These are phyloP conservation scores for Tapirus indicus DNA, from an alignment of 2,797 vertebrate species.

Conservation along the genomic window DNA sequence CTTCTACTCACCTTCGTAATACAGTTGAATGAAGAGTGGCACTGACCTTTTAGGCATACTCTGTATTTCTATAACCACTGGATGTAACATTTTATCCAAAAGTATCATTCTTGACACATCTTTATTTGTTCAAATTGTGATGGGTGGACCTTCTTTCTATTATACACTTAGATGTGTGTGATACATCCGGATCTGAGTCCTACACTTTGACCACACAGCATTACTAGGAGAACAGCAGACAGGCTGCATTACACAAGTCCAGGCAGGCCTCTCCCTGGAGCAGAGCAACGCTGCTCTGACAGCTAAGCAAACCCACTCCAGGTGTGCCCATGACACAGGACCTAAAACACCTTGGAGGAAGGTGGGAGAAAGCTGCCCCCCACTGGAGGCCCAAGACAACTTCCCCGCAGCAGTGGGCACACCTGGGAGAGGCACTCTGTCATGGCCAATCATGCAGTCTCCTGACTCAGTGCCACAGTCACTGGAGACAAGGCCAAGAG, in stretches of 20 bases:
- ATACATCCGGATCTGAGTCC: fast-evolving
- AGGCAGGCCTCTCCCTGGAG: background rate
- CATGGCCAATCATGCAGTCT: fast-evolving
- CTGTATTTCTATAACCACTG: background rate
- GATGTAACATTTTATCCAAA: background rate
- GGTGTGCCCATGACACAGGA: fast-evolving
- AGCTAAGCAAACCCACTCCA: too few relatives aligned
- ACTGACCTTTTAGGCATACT: background rate
- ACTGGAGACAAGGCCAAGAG: background rate
- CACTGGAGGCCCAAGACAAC: background rate
- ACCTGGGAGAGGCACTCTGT: background rate
- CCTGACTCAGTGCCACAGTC: background rate
- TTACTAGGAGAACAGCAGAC: background rate
- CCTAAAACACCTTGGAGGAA: background rate
- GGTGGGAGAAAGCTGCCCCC: background rate
- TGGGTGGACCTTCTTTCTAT: background rate
- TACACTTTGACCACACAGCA: background rate
- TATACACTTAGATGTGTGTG: too few relatives aligned
- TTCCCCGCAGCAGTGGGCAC: background rate
- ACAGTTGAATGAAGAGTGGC: background rate
- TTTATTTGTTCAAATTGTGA: background rate
- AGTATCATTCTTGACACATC: background rate
- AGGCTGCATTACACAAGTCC: background rate
- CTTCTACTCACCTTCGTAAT: background rate
- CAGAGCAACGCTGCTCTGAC: background rate